Conservation (phyloP, 1,140 invertebrate genomes). For the Paraescarpia echinospica region DNA sequence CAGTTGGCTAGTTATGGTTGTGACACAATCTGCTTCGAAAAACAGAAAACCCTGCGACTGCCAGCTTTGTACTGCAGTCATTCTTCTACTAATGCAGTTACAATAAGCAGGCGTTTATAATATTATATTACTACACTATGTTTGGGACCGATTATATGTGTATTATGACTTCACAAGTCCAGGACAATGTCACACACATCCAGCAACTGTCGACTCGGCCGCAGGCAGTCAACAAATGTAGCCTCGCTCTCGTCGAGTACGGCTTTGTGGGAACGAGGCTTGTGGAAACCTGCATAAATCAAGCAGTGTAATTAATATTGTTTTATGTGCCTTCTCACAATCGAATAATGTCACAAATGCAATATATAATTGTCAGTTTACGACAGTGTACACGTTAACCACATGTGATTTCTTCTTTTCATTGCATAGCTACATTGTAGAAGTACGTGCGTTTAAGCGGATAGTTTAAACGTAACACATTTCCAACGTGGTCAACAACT, state of each 20-base stretch:
- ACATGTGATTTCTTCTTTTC: too few species aligned
- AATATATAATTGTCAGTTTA: background rate
- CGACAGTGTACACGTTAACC: background rate
- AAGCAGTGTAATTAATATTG: background rate
- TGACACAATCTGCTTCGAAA: too few species aligned
- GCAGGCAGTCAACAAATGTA: background rate
- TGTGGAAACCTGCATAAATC: background rate
- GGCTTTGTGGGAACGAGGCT: background rate
- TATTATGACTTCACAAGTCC: background rate
- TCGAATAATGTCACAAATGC: background rate
- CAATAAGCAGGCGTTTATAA: background rate
- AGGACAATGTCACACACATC: background rate
- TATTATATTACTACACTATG: background rate
- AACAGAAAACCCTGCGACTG: too few species aligned
- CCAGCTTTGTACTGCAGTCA: too few species aligned
- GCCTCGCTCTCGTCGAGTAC: background rate
- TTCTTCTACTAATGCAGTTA: background rate
- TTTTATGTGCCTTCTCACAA: background rate
- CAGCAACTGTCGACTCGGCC: background rate
- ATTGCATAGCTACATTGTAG: too few species aligned
- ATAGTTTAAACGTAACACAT: too few species aligned
- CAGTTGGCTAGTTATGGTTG: too few species aligned
- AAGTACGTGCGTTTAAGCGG: too few species aligned
- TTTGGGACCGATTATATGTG: background rate
- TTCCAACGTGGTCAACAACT: too few species aligned